A percentile compares a stretch with the other conserved stretches of the same genome.
phyloP scores from a whole-genome alignment of 2,113 vertebrate species.

The Emydocephalus ijimae region DNA sequence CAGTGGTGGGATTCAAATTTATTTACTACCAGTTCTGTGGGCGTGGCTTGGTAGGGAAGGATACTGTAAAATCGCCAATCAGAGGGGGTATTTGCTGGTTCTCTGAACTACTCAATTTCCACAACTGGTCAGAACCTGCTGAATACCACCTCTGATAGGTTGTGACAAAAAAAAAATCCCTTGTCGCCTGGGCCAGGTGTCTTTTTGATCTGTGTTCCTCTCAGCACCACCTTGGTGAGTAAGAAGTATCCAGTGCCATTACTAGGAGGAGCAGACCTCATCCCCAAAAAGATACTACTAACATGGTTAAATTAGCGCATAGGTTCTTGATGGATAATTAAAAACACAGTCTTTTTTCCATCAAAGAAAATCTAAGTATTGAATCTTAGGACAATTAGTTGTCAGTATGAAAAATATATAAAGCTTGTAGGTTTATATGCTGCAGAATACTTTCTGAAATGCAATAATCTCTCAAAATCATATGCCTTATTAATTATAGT shows the following conservation, averaged over 20 bases:
- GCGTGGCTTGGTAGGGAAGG: too few species aligned
- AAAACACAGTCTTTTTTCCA: slow-evolving; percentile 24
- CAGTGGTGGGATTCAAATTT: too few species aligned
- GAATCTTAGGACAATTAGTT: slow-evolving; percentile 38
- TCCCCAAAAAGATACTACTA: background rate
- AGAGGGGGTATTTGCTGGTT: too few species aligned
- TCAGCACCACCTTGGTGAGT: background rate
- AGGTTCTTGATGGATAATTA: background rate
- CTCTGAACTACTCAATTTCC: too few species aligned
- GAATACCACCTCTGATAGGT: background rate
- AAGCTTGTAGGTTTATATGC: slow-evolving; percentile 48
- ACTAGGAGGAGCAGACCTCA: background rate
- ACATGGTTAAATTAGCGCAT: background rate
- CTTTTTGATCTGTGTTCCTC: background rate
- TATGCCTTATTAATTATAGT: slow-evolving; percentile 43
- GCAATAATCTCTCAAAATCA: slow-evolving; percentile 51
- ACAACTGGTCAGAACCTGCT: too few species aligned
- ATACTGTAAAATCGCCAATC: too few species aligned
- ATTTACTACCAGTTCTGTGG: too few species aligned
- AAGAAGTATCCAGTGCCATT: background rate
- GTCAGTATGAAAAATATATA: slow-evolving; percentile 54
- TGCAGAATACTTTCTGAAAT: slow-evolving; percentile 54
- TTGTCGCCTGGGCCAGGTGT: background rate
- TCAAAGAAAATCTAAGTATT: slow-evolving; percentile 26
- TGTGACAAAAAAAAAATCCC: background rate